Base-by-base conservation (phyloP, 37 sponge, comb jelly and placozoan genomes). In the Spongilla lacustris region DNA sequence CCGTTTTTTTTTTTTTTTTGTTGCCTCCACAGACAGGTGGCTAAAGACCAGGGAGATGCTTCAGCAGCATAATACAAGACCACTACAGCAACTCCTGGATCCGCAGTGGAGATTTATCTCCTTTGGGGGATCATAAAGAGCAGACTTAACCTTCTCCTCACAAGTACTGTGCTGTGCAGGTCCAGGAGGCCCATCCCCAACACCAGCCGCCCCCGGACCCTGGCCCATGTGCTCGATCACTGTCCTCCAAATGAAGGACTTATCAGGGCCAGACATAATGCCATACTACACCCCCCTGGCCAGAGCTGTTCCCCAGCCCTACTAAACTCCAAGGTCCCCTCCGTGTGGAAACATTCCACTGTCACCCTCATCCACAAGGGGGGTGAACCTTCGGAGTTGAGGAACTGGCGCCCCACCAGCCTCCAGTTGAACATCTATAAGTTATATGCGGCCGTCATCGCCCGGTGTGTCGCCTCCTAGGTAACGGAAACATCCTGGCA, bases 341-440 rank as follows among this genome's bases (percentile, higher is more conserved):
- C 1, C 1, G 4, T 0, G 4, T 87, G 88, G 88, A 87, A 87
- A 81, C 27, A 19, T 27, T 81, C 76, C 36, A 77, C 33, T 36
- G 81, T 76, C 1, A 73, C 69, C 24, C 69, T 87, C 26, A 72
- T 81, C 68, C 69, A 80, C 28, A 87, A 87, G 68, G 71, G 70
- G 14, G 81, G 88, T 4, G 78, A 75, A 14, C 8, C 19, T 0
- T 8, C 24, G 24, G 12, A 22, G 2, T 36, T 67, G 23, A 12
- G 58, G 17, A 88, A 76, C 50, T 82, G 83, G 89, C 50, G 89
- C 50, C 89, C 89, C 3, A 88, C 82, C 29, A 76, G 49, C 70
- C 58, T 88, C 0, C 89, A 88, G 71, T 38, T 21, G 21, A 75
- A 82, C 31, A 75, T 88, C 37, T 88, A 88, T 66, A 88, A 88